phyloP scores from a whole-genome alignment of 1,140 invertebrate species.

The Telenomus remus region DNA sequence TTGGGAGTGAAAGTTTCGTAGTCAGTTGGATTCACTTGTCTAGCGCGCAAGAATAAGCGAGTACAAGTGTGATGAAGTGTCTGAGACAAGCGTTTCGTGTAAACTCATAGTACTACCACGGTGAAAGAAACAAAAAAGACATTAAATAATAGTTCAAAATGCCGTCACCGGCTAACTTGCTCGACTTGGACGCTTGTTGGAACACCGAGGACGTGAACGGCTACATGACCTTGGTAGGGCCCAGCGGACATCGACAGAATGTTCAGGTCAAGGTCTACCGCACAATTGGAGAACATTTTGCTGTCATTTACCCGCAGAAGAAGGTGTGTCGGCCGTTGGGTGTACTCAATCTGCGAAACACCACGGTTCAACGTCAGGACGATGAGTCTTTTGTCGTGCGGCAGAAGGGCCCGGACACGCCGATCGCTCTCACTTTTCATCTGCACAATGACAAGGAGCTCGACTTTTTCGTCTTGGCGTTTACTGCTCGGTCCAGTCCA shows the following conservation, averaged over 20 bases:
- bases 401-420: slow-evolving; percentile 79
- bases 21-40: slow-evolving; percentile 19
- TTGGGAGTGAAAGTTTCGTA: slow-evolving; percentile 41
- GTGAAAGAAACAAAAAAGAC: neutral
- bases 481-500: slow-evolving; percentile 76
- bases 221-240: slow-evolving; percentile 78
- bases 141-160: slow-evolving; percentile 55
- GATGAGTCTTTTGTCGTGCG: slow-evolving; percentile 78
- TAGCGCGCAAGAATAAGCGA: slow-evolving; percentile 16
- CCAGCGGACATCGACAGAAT: slow-evolving; percentile 77
- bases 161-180: slow-evolving; percentile 70
- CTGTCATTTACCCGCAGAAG: slow-evolving; percentile 81
- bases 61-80: neutral
- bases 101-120: neutral
- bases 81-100: neutral
- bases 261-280: slow-evolving; percentile 81
- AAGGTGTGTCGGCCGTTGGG: slow-evolving; percentile 79
- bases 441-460: slow-evolving; percentile 78
- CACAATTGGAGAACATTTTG: slow-evolving; percentile 81
- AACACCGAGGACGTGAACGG: slow-evolving; percentile 80
- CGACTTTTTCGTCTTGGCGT: slow-evolving; percentile 79
- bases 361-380: slow-evolving; percentile 75
- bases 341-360: slow-evolving; percentile 80
- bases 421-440: slow-evolving; percentile 78
- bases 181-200: slow-evolving; percentile 72